Base-by-base conservation (phyloP, 2,888 invertebrate species). In the Drosophila prostipennis region DNA sequence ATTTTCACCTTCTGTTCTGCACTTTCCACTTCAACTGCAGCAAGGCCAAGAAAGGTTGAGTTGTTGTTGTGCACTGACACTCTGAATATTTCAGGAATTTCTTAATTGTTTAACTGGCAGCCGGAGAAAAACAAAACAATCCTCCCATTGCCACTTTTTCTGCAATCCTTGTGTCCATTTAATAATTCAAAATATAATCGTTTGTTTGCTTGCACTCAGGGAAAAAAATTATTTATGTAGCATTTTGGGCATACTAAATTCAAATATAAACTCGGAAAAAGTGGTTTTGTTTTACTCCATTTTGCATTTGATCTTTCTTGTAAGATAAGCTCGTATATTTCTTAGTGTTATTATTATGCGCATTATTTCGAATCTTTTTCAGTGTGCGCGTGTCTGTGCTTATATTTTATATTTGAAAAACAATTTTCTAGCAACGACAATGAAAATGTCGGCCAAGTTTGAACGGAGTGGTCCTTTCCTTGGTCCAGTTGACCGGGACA, bases 31-130 rank as follows among this genome's bases (percentile, higher is more conserved):
- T 40, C 29, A 53, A 53, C 32, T 43, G 29, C 53, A 55, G 43
- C 64, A 55, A 52, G 68, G 72, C 73, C 78, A 78, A 74, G 65
- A 49, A 60, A 26, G 53, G 43, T 53, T 52, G 43, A 48, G 49
- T 54, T 61, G 53, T 34, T 63, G 52, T 34, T 63, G 52, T 64
- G 52, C 72, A 61, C 57, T 67, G 74, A 65, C 70, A 70, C 69
- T 64, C 61, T 76, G 67, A 74, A 79, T 78, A 74, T 80, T 81
- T 78, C 46, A 84, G 48, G 76, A 87, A 84, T 87, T 84, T 79
- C 76, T 81, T 84, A 84, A 84, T 84, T 84, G 87, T 39, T 42
- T 51, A 34, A 26, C 37, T 14, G 46, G 3, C 34, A 54, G 19
- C 36, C n/a, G 11, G 36, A 36, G 26, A 40, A 14, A 39, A 43